Evolutionary conservation across 2,113 vertebrate species (phyloP), one percentile per base, ranked within the genome.

Genomic region (Phyllostomus discolor): DNA sequence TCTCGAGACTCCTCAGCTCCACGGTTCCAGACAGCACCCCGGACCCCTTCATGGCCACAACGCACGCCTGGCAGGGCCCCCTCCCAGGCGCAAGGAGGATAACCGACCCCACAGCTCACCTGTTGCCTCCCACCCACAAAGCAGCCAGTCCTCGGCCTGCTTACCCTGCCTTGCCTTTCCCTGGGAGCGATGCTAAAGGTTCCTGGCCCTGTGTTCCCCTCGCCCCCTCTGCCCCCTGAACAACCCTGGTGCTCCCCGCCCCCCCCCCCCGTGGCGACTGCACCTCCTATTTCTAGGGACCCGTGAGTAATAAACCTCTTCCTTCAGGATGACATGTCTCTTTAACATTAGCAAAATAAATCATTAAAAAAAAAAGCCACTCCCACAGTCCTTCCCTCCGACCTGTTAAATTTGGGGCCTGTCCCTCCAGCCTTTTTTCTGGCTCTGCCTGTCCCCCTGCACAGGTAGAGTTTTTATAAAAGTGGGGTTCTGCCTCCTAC

Each of bases 21-120:
- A 0, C 0, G 5, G 0, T 10, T 26, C 2, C 0, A 14, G 4
- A 26, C 15, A 33, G 26, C 10, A 0, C 26, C 1, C 26, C 20
- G 8, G 1, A 8, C 10, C 31, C 46, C 10, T 3, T 3, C 10
- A 3, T 0, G 2, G 1, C 4, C 5, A 31, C 91, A n/a, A 4
- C 5, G 0, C 7, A 3, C 0, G 1, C 38, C 28, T 0, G 2
- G 9, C 1, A 59, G 19, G 0, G 7, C 4, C 20, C 28, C 0
- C 5, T 8, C 16, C 19, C 75, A 5, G 5, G 11, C 1, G 5
- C 28, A 66, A 2, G 7, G n/a, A 76, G 1, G n/a, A 90, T 4
- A 8, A 3, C 6, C 10, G 0, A 35, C 4, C 48, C 50, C 17
- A 12, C 48, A 33, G n/a, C 43, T 33, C 75, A 50, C 75, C 15